phyloP scores from a whole-genome alignment of 2,888 invertebrate genomes.

The Limnephilus auricula region DNA sequence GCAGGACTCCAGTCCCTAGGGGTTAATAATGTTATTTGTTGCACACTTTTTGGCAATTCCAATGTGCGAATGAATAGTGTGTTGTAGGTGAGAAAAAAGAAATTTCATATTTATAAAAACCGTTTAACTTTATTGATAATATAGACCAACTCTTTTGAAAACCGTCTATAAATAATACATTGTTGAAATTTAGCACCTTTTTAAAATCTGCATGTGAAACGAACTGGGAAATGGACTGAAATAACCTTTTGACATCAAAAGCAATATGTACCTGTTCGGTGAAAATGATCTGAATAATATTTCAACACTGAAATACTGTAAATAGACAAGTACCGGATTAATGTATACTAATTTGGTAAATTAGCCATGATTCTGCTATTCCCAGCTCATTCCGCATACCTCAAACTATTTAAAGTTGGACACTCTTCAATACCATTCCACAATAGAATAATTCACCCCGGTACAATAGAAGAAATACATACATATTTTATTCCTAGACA shows the following conservation, averaged over 20 bases:
- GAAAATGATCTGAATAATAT: too few relatives aligned
- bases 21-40: too few relatives aligned
- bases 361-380: too few relatives aligned
- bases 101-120: conserved; percentile 2
- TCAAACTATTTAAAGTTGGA: conserved; percentile 37
- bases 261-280: too few relatives aligned
- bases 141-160: conserved; percentile 35
- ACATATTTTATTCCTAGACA: not conserved
- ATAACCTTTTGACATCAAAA: not conserved
- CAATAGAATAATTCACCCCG: not conserved
- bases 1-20: too few relatives aligned
- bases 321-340: too few relatives aligned
- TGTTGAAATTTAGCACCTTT: conserved; percentile 38
- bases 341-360: too few relatives aligned
- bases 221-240: not conserved
- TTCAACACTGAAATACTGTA: too few relatives aligned
- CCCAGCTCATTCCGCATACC: conserved; percentile 30
- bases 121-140: conserved; percentile 34
- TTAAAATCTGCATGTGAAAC: conserved; percentile 28
- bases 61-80: too few relatives aligned
- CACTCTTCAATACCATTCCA: conserved; percentile 20
- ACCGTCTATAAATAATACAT: conserved; percentile 27
- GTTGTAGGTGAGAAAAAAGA: not conserved
- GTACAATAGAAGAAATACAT: conserved; percentile 12
- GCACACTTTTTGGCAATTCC: too few relatives aligned